Conservation (phyloP, 2,113 vertebrate genomes). For the Chaetodon auriga region DNA sequence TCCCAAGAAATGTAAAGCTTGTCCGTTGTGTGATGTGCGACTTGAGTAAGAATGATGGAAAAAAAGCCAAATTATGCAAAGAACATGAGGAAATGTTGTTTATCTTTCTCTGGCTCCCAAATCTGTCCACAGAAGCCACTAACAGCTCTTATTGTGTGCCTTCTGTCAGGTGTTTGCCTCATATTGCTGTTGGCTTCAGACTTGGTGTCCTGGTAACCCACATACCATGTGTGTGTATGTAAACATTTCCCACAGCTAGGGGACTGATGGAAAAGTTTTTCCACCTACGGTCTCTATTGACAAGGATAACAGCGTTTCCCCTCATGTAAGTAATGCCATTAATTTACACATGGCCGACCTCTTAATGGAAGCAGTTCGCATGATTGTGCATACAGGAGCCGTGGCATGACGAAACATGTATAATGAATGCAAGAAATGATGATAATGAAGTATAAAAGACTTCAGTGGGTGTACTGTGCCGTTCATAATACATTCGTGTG, state of each 20-base stretch:
- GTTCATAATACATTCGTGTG: neutral
- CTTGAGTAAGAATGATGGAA: neutral
- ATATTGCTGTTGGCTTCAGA: constrained; percentile 23
- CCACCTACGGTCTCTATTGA: constrained; percentile 58
- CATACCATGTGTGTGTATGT: constrained; percentile 77
- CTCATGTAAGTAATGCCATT: constrained; percentile 7
- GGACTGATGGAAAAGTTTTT: constrained; percentile 64
- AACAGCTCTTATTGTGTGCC: constrained; percentile 7
- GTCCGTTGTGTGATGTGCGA: neutral
- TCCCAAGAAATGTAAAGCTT: neutral
- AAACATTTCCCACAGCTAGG: constrained; percentile 66
- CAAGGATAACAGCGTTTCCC: constrained; percentile 51
- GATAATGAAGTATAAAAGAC: neutral
- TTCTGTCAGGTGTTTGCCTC: constrained; percentile 46
- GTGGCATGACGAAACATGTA: neutral
- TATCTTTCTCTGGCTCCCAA: neutral
- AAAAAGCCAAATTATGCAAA: neutral
- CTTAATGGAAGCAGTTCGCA: neutral
- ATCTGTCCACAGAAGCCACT: constrained; percentile 18
- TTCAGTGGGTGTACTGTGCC: neutral
- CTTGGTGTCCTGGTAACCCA: constrained; percentile 69
- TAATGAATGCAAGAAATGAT: neutral
- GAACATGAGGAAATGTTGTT: neutral
- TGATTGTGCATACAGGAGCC: neutral
- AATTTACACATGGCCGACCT: constrained; percentile 1